These are phyloP conservation scores for Andrena trimmerana DNA, from an alignment of 2,888 invertebrate genomes.

Conservation along the genomic window DNA sequence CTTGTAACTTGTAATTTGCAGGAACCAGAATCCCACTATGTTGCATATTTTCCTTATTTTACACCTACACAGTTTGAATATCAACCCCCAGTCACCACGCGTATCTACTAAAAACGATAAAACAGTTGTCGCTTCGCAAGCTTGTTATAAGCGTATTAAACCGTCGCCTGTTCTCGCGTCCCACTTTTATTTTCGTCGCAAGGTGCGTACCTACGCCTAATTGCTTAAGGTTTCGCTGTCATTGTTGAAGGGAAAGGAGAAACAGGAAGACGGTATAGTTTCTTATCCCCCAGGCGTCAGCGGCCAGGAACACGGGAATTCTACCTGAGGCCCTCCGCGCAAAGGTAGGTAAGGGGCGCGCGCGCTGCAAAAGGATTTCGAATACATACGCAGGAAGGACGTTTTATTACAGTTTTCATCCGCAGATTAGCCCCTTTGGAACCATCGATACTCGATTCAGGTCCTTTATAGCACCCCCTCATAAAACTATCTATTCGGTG, in stretches of 20 bases:
- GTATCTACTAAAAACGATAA: not conserved
- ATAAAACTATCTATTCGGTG: conserved; percentile 83
- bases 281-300: conserved; percentile 11
- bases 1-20: too few relatives aligned
- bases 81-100: not conserved
- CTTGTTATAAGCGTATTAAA: not conserved
- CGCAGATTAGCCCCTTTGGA: conserved; percentile 83
- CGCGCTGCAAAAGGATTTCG: conserved; percentile 65
- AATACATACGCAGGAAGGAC: conserved; percentile 63
- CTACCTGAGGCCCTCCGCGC: conserved; percentile 44
- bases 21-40: too few relatives aligned
- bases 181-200: not conserved
- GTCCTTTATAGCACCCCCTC: conserved; percentile 78
- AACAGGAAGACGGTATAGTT: conserved; percentile 22
- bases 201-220: conserved; percentile 3
- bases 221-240: not conserved
- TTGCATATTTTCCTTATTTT: not conserved
- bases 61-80: not conserved
- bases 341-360: conserved; percentile 51
- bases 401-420: conserved; percentile 83
- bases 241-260: not conserved
- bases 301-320: conserved; percentile 14
- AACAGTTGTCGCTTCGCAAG: not conserved
- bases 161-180: not conserved
- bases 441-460: conserved; percentile 81